Evolutionary conservation across 1,140 invertebrate genomes (phyloP).

Genomic region (Lutraria rhynchaena): DNA sequence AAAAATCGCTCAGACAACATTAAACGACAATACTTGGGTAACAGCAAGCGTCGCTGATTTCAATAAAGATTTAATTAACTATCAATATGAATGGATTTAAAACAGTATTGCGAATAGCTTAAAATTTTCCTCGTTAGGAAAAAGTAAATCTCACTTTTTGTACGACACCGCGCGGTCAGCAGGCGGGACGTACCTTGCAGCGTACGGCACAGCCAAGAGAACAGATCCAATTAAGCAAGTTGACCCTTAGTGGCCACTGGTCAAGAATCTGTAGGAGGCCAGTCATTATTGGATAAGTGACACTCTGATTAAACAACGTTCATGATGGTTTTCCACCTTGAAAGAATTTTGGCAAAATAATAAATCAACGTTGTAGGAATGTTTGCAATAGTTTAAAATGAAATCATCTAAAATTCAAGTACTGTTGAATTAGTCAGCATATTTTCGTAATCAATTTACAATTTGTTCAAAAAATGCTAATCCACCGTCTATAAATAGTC

Average conservation of each 20-base stretch:
- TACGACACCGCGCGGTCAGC: not conserved
- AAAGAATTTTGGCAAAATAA: slow-evolving; percentile 21
- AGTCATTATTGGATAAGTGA: slow-evolving; percentile 32
- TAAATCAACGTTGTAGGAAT: slow-evolving; percentile 9
- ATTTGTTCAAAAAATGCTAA: too few relatives aligned
- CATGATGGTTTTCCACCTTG: slow-evolving; percentile 21
- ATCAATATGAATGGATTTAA: too few relatives aligned
- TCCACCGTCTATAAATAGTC: too few relatives aligned
- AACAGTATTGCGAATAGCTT: too few relatives aligned
- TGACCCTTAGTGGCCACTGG: slow-evolving; percentile 27
- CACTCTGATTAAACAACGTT: slow-evolving; percentile 27
- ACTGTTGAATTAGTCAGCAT: slow-evolving; percentile 12
- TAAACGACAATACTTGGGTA: too few relatives aligned
- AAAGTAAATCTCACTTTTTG: too few relatives aligned
- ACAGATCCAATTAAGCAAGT: slow-evolving; percentile 38
- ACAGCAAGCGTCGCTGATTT: too few relatives aligned
- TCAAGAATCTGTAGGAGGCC: slow-evolving; percentile 11
- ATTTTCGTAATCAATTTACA: too few relatives aligned
- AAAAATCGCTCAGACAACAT: too few relatives aligned
- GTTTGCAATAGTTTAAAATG: too few relatives aligned
- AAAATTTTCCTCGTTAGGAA: too few relatives aligned
- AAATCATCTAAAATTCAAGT: not conserved
- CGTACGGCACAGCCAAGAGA: slow-evolving; percentile 14
- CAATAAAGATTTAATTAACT: too few relatives aligned
- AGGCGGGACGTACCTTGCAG: slow-evolving; percentile 32